Evolutionary conservation across 1,140 invertebrate genomes (phyloP).

Genomic region (Cyclina sinensis): DNA sequence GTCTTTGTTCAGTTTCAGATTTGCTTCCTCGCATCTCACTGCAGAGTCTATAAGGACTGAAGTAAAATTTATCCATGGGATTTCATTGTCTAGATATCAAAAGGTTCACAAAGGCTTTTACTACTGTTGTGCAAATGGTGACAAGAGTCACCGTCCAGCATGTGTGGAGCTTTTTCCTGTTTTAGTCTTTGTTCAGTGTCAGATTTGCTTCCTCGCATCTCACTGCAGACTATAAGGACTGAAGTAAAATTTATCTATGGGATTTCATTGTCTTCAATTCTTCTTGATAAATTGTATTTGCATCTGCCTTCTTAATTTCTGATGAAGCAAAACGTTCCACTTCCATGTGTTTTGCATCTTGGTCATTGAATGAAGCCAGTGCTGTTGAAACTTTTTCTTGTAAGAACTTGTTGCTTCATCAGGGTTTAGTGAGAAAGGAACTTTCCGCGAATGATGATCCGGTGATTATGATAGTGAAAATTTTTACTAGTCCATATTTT

Average conservation of each 20-base stretch:
- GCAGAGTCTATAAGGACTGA: slow-evolving; percentile 73
- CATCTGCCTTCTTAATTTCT: slow-evolving; percentile 15
- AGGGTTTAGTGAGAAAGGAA: slow-evolving; percentile 12
- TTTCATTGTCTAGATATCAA: slow-evolving; percentile 19
- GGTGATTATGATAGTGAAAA: no score
- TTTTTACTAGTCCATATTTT: no score
- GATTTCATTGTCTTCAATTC: slow-evolving; percentile 37
- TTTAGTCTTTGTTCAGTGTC: slow-evolving; percentile 67
- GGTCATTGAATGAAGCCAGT: slow-evolving; percentile 37
- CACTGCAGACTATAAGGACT: slow-evolving; percentile 72
- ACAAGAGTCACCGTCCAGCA: slow-evolving; percentile 75
- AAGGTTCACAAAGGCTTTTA: no score
- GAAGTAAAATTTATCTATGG: slow-evolving; percentile 67
- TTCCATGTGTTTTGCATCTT: slow-evolving; percentile 5
- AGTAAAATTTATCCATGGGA: slow-evolving; percentile 67
- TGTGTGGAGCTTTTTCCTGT: slow-evolving; percentile 67
- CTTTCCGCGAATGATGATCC: no score
- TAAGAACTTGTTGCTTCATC: slow-evolving; percentile 34
- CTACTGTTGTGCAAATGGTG: slow-evolving; percentile 74
- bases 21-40: slow-evolving; percentile 72
- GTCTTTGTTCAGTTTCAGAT: slow-evolving; percentile 62
- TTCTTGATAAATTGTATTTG: slow-evolving; percentile 19
- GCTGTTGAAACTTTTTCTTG: slow-evolving; percentile 39
- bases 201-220: slow-evolving; percentile 70
- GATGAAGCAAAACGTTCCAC: slow-evolving; percentile 44